A percentile compares a stretch with the other conserved stretches of the same genome.
phyloP scores from a whole-genome alignment of 53 echinoderm and acorn worm genomes.

The Holothuria scabra region DNA sequence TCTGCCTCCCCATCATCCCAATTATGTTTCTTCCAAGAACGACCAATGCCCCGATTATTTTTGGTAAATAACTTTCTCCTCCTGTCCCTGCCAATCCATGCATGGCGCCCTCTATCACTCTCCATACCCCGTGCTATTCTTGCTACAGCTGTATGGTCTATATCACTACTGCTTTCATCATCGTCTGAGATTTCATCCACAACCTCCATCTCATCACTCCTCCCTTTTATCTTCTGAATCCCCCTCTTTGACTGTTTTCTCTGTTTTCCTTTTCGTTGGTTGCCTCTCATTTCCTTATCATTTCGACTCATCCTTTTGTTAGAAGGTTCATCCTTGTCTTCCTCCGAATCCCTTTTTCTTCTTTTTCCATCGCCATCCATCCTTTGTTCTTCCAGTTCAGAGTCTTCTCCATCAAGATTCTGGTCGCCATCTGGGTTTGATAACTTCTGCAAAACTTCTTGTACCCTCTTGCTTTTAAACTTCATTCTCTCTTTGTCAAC shows the following conservation, averaged over 20 bases:
- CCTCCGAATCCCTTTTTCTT: neutral
- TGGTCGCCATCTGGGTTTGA: conserved; percentile 37
- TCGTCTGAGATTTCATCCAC: conserved; percentile 32
- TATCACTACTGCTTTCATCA: conserved; percentile 45
- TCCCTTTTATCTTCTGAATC: neutral
- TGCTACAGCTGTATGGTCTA: conserved; percentile 1
- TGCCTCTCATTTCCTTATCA: conserved; percentile 8
- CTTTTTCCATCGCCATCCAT: neutral
- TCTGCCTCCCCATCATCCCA: conserved; percentile 6
- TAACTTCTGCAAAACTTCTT: conserved; percentile 69
- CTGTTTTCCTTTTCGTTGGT: conserved; percentile 22
- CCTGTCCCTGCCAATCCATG: neutral
- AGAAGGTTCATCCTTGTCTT: neutral
- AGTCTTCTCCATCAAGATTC: neutral
- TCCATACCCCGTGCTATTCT: conserved; percentile 29
- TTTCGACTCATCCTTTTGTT: conserved; percentile 1
- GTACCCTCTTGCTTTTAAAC: conserved; percentile 82
- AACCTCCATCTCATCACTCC: neutral
- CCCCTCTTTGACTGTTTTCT: conserved; percentile 27
- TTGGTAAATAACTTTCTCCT: conserved; percentile 33
- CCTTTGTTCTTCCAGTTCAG: conserved; percentile 6
- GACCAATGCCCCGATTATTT: conserved; percentile 22
- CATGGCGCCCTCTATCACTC: conserved; percentile 35
- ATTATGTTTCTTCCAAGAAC: conserved; percentile 35
- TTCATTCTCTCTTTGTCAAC: conserved; percentile 36